Percentiles rank a stretch among this genome's conserved stretches.
These are phyloP conservation scores for Ericerus pela DNA, from an alignment of 1,140 invertebrate genomes.

Conservation along the genomic window DNA sequence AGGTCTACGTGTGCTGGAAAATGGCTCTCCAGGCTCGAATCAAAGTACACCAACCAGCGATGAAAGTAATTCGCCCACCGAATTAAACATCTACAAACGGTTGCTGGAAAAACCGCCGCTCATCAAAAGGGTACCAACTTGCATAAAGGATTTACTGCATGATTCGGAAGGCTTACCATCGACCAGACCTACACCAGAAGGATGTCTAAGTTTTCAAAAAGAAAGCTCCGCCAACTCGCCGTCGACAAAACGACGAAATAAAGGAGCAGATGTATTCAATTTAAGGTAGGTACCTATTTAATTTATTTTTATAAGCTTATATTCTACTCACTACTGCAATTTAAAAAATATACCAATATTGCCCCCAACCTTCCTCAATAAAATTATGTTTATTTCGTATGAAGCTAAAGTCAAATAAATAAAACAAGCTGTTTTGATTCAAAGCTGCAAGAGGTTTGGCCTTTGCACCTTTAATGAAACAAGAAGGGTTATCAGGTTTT, in stretches of 20 bases:
- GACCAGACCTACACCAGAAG: constrained; percentile 1
- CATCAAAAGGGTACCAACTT: constrained; percentile 42
- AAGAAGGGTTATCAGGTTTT: no score
- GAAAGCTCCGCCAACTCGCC: not conserved
- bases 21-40: constrained; percentile 20
- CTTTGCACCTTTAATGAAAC: no score
- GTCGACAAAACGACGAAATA: not conserved
- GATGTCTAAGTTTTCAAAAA: constrained; percentile 8
- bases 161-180: constrained; percentile 4
- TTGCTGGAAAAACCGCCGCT: constrained; percentile 64
- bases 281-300: not conserved
- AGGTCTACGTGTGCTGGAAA: not conserved
- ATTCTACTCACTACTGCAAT: no score
- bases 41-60: constrained; percentile 62
- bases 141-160: not conserved
- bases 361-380: no score
- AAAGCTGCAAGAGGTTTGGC: no score
- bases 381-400: not conserved
- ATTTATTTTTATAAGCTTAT: no score
- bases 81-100: constrained; percentile 68
- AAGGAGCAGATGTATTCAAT: not conserved
- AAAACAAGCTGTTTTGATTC: no score
- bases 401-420: no score
- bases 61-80: constrained; percentile 74
- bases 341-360: no score